phyloP scores from a whole-genome alignment of 2,113 vertebrate genomes.

The Eublepharis macularius region DNA sequence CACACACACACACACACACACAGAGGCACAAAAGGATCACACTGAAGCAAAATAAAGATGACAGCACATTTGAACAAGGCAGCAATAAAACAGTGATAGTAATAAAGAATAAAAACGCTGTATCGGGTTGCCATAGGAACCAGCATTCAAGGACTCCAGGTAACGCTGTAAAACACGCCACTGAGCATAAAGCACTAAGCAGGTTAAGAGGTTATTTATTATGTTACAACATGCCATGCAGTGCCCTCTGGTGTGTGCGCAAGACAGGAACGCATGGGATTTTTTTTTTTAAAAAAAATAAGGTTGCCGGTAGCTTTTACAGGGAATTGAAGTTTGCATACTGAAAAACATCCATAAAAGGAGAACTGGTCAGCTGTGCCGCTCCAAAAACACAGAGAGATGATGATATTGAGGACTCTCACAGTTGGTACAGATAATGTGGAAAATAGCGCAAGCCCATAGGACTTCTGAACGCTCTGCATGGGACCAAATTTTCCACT shows the following conservation, averaged over 20 bases:
- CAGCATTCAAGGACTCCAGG: slow-evolving; percentile 74
- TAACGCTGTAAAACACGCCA: slow-evolving; percentile 72
- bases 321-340: accelerated
- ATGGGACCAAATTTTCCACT: background rate
- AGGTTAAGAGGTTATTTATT: slow-evolving; percentile 76
- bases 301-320: background rate
- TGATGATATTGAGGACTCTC: background rate
- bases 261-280: slow-evolving; percentile 20
- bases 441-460: background rate
- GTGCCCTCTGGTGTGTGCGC: slow-evolving; percentile 72
- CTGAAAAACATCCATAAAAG: accelerated
- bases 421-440: background rate
- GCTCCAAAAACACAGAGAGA: accelerated
- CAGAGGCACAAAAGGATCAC: slow-evolving; percentile 9
- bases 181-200: slow-evolving; percentile 72
- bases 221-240: slow-evolving; percentile 63
- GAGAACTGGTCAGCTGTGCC: background rate
- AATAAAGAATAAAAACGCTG: slow-evolving; percentile 75
- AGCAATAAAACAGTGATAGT: slow-evolving; percentile 73
- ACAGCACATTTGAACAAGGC: slow-evolving; percentile 68
- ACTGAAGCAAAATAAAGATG: slow-evolving; percentile 67
- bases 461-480: background rate
- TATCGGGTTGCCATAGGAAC: slow-evolving; percentile 72
- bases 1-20: background rate
- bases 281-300: background rate